Evolutionary conservation across 2,888 invertebrate genomes (phyloP).

Genomic region (Plebejus melissa): DNA sequence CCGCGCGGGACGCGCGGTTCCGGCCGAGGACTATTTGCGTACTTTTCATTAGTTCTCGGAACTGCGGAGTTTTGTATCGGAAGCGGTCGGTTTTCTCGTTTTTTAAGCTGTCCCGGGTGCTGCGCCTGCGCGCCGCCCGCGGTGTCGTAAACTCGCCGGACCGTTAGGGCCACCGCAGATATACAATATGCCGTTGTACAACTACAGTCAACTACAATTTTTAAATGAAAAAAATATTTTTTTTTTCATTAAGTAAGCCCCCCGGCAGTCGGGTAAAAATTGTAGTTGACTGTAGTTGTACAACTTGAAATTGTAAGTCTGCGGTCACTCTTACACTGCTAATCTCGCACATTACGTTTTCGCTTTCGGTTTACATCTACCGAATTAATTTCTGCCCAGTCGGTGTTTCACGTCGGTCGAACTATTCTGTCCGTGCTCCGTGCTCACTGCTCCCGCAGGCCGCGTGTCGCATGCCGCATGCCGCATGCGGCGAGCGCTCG

Average conservation of each 20-base stretch:
- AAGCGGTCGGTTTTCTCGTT: conserved; percentile 56
- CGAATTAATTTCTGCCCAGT: neutral
- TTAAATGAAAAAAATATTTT: too few species aligned
- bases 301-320: too few species aligned
- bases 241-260: too few species aligned
- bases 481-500: neutral
- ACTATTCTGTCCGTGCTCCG: neutral
- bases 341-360: neutral
- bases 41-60: conserved; percentile 73
- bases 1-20: conserved; percentile 60
- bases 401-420: neutral
- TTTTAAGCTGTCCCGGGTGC: conserved; percentile 47
- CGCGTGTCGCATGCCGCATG: neutral
- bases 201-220: too few species aligned
- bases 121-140: neutral
- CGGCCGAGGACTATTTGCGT: conserved; percentile 66
- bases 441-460: neutral
- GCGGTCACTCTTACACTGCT: neutral
- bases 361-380: neutral
- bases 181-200: too few species aligned
- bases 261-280: too few species aligned
- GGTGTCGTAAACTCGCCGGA: neutral
- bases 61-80: conserved; percentile 70
- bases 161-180: neutral
- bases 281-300: too few species aligned